These are phyloP conservation scores for Cactoblastis cactorum DNA, from an alignment of 2,888 invertebrate species.

Conservation along the genomic window DNA sequence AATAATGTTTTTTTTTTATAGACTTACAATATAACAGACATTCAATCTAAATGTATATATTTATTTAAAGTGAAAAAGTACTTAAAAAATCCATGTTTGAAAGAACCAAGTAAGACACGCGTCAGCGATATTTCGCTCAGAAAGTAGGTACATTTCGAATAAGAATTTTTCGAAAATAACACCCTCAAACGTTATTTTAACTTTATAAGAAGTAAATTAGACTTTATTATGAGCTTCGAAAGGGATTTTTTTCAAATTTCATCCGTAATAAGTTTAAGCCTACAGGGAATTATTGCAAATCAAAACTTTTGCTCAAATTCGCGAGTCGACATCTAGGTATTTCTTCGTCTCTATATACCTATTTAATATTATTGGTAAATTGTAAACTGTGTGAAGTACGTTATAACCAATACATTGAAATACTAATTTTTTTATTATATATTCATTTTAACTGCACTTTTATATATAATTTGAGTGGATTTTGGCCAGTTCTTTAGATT, in stretches of 20 bases:
- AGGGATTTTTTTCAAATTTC: background rate
- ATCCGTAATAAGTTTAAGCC: conserved; percentile 1
- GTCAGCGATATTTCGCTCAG: background rate
- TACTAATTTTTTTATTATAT: background rate
- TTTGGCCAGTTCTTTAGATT: background rate
- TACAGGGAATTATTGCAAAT: background rate
- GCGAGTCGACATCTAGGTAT: background rate
- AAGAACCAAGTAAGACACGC: background rate
- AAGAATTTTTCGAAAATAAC: conserved; percentile 3
- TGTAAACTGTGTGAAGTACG: background rate
- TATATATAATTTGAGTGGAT: background rate
- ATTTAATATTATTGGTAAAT: conserved; percentile 12
- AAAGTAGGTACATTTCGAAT: background rate
- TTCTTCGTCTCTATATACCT: conserved; percentile 6
- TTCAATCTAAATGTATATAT: too few species aligned
- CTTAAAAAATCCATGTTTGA: too few species aligned
- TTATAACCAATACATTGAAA: background rate
- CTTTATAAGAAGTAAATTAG: conserved; percentile 2
- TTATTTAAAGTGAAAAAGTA: too few species aligned
- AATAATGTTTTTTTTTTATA: too few species aligned
- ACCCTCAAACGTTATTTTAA: conserved; percentile 2
- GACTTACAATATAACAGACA: too few species aligned
- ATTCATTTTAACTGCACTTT: background rate
- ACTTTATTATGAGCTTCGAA: background rate
- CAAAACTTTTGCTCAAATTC: background rate